Evolutionary conservation across 2,888 invertebrate species (phyloP).

Genomic region (Pterobdella sp.): DNA sequence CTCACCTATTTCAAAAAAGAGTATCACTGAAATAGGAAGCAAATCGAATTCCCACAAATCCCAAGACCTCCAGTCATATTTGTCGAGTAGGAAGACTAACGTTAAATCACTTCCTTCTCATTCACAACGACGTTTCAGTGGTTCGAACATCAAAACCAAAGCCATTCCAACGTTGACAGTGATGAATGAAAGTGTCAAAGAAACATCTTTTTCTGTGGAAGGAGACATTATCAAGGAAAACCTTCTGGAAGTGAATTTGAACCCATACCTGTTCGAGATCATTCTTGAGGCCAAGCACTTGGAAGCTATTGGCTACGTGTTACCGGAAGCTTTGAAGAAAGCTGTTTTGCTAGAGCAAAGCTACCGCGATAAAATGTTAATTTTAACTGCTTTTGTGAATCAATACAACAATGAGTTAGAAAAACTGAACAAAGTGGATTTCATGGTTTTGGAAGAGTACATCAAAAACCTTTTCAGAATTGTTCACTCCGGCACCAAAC

Average conservation of each 20-base stretch:
- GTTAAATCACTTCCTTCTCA: background rate
- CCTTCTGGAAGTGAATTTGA: constrained; percentile 51
- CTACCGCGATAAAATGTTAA: constrained; percentile 50
- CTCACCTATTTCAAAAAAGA: background rate
- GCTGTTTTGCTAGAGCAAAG: constrained; percentile 52
- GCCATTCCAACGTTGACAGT: background rate
- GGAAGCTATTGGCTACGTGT: constrained; percentile 52
- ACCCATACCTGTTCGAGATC: constrained; percentile 51
- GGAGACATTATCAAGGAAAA: constrained; percentile 29
- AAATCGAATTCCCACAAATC: background rate
- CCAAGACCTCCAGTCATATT: background rate
- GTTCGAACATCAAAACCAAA: background rate
- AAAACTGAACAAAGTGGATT: constrained; percentile 66
- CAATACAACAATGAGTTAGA: constrained; percentile 58
- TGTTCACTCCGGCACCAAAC: constrained; percentile 66
- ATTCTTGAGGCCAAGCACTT: constrained; percentile 53
- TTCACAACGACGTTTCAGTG: no score
- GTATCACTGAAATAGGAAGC: background rate
- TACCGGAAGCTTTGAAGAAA: constrained; percentile 52
- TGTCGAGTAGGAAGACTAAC: background rate
- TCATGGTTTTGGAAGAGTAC: constrained; percentile 54
- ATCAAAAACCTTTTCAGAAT: constrained; percentile 47
- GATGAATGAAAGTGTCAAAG: background rate
- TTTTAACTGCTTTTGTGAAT: constrained; percentile 48
- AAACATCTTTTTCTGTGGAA: no score